Conservation (phyloP, 2,888 invertebrate species). For the Chironomus riparius region DNA sequence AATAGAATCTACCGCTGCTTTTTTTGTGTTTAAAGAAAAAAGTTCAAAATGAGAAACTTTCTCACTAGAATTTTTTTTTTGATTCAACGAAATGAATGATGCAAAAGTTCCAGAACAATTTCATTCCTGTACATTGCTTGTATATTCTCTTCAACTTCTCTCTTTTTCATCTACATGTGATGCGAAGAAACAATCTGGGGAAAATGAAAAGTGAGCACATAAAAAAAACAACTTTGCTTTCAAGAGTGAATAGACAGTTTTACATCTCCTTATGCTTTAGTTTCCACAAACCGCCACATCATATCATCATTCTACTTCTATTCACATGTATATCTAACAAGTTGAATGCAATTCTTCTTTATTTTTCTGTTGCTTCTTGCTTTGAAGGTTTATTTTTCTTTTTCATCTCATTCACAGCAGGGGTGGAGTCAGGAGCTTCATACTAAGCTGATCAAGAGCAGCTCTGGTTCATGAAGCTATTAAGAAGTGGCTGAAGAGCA, state of each 20-base stretch:
- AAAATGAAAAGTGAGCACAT: not conserved
- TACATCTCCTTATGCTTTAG: not conserved
- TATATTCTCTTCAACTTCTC: not conserved
- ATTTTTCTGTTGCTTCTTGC: not conserved
- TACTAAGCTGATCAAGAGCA: no score
- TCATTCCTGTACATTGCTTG: not conserved
- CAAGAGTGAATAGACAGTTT: not conserved
- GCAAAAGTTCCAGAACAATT: not conserved
- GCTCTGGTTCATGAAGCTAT: no score
- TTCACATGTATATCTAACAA: not conserved
- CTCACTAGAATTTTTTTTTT: not conserved
- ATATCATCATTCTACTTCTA: no score
- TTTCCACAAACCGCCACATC: not conserved
- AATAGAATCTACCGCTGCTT: no score
- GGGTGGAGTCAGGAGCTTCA: no score
- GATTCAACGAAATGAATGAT: not conserved
- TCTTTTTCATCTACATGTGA: not conserved
- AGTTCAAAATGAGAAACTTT: no score
- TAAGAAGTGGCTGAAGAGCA: no score
- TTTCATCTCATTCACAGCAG: not conserved
- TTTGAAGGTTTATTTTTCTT: not conserved
- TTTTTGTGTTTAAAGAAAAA: no score
- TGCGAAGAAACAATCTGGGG: not conserved
- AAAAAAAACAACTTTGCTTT: not conserved
- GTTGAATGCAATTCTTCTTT: not conserved